A percentile compares a stretch with the other conserved stretches of the same genome.
These are phyloP conservation scores for Liodrosophila aerea DNA, from an alignment of 2,888 invertebrate species.

Conservation along the genomic window DNA sequence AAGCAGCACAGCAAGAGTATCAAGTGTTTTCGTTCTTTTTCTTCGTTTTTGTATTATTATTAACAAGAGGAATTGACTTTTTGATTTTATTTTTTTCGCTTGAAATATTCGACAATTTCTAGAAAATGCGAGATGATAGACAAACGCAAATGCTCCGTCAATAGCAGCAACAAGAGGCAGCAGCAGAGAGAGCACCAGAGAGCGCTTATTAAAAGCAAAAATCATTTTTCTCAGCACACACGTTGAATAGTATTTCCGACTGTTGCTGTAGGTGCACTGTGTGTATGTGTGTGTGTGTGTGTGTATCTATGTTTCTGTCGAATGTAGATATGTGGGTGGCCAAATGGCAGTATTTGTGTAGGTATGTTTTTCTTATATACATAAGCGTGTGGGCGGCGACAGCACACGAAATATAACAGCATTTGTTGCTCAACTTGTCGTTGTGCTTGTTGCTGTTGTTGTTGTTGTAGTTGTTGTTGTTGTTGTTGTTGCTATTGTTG, in stretches of 20 bases:
- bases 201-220: constrained; percentile 18
- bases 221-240: constrained; percentile 20
- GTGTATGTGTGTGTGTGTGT: constrained; percentile 1
- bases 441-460: background rate
- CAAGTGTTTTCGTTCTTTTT: constrained; percentile 28
- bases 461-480: background rate
- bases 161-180: background rate
- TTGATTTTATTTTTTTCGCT: constrained; percentile 20
- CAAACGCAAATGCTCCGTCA: constrained; percentile 50
- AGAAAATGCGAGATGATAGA: constrained; percentile 56
- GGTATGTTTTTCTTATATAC: constrained; percentile 3
- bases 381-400: constrained; percentile 44
- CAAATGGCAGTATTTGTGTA: constrained; percentile 18
- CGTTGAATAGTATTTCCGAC: constrained; percentile 23
- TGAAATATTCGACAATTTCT: constrained; percentile 63
- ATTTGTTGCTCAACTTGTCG: constrained; percentile 39
- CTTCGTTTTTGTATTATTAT: constrained; percentile 5
- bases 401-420: constrained; percentile 35
- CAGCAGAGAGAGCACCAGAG: background rate
- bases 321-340: constrained; percentile 41
- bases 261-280: constrained; percentile 40
- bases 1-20: constrained; percentile 33
- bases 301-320: constrained; percentile 25
- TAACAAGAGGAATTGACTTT: constrained; percentile 34
- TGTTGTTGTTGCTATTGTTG: background rate